Percentiles rank a stretch among this genome's conserved stretches.
Evolutionary conservation across 2,797 vertebrate genomes (phyloP).

Genomic region (Lemur catta): DNA sequence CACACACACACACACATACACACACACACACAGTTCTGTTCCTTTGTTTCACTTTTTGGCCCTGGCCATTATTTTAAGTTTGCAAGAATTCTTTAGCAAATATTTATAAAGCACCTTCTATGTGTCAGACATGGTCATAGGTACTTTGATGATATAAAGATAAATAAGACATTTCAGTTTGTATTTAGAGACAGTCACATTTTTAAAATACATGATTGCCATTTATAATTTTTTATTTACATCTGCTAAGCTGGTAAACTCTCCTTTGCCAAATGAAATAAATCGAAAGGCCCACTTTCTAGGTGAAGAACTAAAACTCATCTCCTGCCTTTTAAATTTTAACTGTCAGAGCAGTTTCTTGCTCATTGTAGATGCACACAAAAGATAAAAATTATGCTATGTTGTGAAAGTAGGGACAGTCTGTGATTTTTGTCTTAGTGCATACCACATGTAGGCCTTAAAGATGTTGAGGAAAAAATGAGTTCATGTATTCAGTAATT

Average conservation of each 20-base stretch:
- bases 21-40: neutral
- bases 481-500: neutral
- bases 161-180: neutral
- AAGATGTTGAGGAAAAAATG: neutral
- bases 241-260: neutral
- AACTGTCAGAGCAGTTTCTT: neutral
- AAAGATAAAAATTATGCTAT: neutral
- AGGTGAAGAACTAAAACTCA: neutral
- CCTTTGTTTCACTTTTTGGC: neutral
- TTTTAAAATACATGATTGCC: neutral
- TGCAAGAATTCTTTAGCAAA: neutral
- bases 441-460: neutral
- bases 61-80: neutral
- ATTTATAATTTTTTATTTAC: neutral
- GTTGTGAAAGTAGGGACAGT: too few species aligned
- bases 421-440: neutral
- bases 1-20: neutral
- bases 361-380: neutral
- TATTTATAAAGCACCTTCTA: neutral
- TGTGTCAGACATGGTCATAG: neutral
- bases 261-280: neutral
- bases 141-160: neutral
- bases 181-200: neutral
- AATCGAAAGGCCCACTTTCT: neutral
- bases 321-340: neutral